These are phyloP conservation scores for Heteropelma amictum DNA, from an alignment of 2,888 invertebrate genomes.

Conservation along the genomic window DNA sequence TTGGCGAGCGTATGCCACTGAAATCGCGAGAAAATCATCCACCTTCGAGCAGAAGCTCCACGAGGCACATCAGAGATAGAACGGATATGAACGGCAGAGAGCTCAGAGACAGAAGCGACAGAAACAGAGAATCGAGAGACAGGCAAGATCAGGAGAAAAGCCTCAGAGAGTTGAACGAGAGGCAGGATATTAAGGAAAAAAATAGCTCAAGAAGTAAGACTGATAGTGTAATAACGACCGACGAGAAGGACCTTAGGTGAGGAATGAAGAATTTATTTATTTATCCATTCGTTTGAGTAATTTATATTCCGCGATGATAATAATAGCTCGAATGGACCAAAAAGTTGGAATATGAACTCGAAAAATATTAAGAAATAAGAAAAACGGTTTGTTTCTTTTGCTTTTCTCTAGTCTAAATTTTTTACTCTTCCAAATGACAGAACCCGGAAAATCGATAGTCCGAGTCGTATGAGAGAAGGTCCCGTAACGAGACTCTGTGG, in stretches of 20 bases:
- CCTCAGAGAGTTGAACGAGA: slow-evolving; percentile 65
- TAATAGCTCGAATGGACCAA: neutral
- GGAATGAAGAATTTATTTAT: slow-evolving; percentile 20
- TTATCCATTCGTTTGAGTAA: neutral
- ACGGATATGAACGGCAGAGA: slow-evolving; percentile 66
- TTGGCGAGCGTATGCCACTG: slow-evolving; percentile 72
- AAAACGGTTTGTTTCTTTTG: too few relatives aligned
- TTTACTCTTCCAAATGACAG: too few relatives aligned
- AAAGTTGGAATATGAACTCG: neutral
- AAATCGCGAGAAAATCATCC: slow-evolving; percentile 75
- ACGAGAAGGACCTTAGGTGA: slow-evolving; percentile 72
- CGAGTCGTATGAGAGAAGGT: slow-evolving; percentile 71
- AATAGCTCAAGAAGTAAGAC: slow-evolving; percentile 67
- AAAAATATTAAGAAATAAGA: neutral
- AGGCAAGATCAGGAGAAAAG: slow-evolving; percentile 67
- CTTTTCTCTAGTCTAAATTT: neutral
- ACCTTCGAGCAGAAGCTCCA: slow-evolving; percentile 67
- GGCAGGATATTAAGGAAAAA: slow-evolving; percentile 66
- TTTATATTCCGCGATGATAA: neutral
- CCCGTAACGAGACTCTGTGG: slow-evolving; percentile 74
- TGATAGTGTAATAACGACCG: slow-evolving; percentile 62
- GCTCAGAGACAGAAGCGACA: slow-evolving; percentile 57
- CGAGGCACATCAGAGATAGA: slow-evolving; percentile 71
- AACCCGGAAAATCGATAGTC: slow-evolving; percentile 71
- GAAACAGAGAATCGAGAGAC: slow-evolving; percentile 66